A percentile compares a stretch with the other conserved stretches of the same genome.
Conservation (phyloP, 2,888 invertebrate genomes). For the Entomobrya proxima region DNA sequence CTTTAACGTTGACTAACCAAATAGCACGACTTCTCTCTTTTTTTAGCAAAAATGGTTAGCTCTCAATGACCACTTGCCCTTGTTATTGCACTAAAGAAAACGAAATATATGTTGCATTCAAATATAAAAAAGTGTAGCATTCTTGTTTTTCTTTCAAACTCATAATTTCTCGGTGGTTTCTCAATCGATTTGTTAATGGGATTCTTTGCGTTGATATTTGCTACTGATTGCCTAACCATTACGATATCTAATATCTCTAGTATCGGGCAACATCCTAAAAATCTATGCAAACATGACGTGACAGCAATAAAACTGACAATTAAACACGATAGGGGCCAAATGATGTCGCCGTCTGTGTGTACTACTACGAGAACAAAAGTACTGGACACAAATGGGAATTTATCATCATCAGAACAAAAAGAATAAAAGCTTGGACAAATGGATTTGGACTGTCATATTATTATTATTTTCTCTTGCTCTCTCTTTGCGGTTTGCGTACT, state of each 20-base stretch:
- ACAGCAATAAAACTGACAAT: slow-evolving; percentile 35
- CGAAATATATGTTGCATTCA: no score
- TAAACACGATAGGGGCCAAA: slow-evolving; percentile 10
- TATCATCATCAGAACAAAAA: slow-evolving; percentile 8
- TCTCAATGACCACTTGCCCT: neutral
- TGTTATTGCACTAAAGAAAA: no score
- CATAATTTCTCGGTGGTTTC: neutral
- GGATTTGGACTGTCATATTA: slow-evolving; percentile 14
- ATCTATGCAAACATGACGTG: slow-evolving; percentile 41
- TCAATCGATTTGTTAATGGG: slow-evolving; percentile 2
- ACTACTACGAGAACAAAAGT: neutral
- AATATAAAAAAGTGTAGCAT: no score
- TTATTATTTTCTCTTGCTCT: no score
- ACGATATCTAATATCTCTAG: no score
- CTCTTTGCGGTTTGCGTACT: neutral
- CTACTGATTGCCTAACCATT: neutral
- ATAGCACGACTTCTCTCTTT: neutral
- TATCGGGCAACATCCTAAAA: neutral
- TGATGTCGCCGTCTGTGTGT: neutral
- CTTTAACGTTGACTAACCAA: neutral
- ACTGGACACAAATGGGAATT: neutral
- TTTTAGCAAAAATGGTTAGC: neutral
- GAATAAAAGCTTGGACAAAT: neutral
- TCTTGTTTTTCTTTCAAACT: neutral
- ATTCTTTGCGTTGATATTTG: neutral